phyloP scores from a whole-genome alignment of 2,888 invertebrate species.

The Peribatodes rhomboidaria region DNA sequence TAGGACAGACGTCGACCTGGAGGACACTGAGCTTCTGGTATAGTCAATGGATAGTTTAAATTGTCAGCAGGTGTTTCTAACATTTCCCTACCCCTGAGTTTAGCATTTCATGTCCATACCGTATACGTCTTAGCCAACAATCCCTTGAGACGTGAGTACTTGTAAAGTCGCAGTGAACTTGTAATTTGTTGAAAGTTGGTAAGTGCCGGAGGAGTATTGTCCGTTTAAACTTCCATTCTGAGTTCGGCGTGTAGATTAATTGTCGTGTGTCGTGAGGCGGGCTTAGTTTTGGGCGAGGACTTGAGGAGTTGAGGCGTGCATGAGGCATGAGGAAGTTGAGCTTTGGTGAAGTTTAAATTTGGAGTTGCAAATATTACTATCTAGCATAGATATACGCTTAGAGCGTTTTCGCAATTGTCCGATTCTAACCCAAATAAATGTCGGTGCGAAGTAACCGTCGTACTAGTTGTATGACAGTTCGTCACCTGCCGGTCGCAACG shows the following conservation, averaged over 20 bases:
- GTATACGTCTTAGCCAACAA: neutral
- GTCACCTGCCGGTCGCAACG: no score
- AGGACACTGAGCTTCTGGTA: no score
- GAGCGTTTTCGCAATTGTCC: no score
- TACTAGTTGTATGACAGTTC: no score
- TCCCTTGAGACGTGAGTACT: conserved; percentile 43
- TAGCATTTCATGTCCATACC: neutral
- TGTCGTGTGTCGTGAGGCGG: conserved; percentile 41
- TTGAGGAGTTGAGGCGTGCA: conserved; percentile 2
- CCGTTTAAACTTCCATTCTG: conserved; percentile 53
- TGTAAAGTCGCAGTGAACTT: conserved; percentile 45
- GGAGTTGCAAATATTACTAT: neutral
- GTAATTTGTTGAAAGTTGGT: conserved; percentile 62
- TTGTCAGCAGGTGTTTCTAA: no score
- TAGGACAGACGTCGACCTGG: no score
- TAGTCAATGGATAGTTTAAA: no score
- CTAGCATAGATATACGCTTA: no score
- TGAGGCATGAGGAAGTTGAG: neutral
- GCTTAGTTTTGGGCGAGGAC: conserved; percentile 34
- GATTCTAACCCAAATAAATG: no score
- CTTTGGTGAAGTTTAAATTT: neutral
- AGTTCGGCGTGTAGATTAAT: conserved; percentile 46
- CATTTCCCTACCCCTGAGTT: neutral
- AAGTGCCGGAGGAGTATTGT: conserved; percentile 52
- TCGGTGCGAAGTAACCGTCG: no score